Percentiles rank a stretch among this genome's conserved stretches.
Evolutionary conservation across 2,113 vertebrate species (phyloP).

Genomic region (Micromys minutus): DNA sequence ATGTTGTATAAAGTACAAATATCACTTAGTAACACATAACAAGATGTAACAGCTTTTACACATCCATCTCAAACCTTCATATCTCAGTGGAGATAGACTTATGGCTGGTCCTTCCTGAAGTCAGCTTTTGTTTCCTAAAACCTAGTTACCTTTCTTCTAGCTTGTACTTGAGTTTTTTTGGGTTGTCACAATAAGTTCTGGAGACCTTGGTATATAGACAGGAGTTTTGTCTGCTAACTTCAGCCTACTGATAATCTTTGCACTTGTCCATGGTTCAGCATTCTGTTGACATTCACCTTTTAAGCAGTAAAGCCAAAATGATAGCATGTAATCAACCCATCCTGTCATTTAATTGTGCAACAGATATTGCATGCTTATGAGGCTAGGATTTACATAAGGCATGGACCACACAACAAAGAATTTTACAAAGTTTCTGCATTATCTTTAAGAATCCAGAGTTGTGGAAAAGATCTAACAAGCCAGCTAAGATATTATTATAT

Average conservation of each 20-base stretch:
- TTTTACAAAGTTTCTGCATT: too few relatives aligned
- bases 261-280: neutral
- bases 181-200: neutral
- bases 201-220: neutral
- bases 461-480: rapidly evolving
- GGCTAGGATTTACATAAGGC: too few relatives aligned
- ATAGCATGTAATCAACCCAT: neutral
- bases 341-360: neutral
- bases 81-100: neutral
- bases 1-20: neutral
- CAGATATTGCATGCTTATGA: neutral
- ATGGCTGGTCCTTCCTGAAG: neutral
- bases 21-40: neutral
- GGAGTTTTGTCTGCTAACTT: neutral
- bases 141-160: neutral
- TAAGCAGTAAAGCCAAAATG: neutral
- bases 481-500: neutral
- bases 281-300: neutral
- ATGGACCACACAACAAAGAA: neutral
- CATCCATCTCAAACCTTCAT: neutral
- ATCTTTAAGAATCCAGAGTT: too few relatives aligned
- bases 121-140: neutral
- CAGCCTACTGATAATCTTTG: neutral
- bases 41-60: neutral
- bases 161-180: neutral